phyloP scores from a whole-genome alignment of 1,140 invertebrate species.

The Penaeus japonicus region DNA sequence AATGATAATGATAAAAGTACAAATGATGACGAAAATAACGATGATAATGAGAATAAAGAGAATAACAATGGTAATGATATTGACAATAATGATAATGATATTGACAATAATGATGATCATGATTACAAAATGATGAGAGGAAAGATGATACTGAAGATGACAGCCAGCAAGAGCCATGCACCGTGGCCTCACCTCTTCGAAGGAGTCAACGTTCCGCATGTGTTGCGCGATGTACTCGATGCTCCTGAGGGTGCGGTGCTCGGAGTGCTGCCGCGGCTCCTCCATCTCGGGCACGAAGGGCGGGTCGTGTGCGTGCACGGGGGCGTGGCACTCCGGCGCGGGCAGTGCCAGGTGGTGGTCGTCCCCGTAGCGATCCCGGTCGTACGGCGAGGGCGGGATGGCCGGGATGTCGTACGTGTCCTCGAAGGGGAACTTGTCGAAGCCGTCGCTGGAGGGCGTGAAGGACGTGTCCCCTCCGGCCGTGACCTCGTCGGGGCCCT shows the following conservation, averaged over 20 bases:
- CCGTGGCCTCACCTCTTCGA: conserved; percentile 86
- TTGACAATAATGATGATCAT: background rate
- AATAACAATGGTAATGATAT: too few species aligned
- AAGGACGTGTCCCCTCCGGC: conserved; percentile 47
- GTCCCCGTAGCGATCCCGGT: conserved; percentile 57
- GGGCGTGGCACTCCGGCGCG: conserved; percentile 46
- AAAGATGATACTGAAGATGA: too few species aligned
- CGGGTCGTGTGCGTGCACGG: conserved; percentile 70
- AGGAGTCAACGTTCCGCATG: conserved; percentile 92
- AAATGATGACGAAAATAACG: too few species aligned
- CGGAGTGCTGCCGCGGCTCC: conserved; percentile 36
- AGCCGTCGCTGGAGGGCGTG: conserved; percentile 53
- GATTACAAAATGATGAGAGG: too few species aligned
- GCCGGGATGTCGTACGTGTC: conserved; percentile 57
- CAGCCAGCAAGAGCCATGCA: too few species aligned
- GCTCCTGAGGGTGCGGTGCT: conserved; percentile 83
- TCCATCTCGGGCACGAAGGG: conserved; percentile 63
- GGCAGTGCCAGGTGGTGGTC: conserved; percentile 62
- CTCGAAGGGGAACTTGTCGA: conserved; percentile 53
- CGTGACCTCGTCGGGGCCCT: conserved; percentile 40
- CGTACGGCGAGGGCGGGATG: conserved; percentile 56
- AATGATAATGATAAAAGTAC: too few species aligned
- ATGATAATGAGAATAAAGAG: too few species aligned
- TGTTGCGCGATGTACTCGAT: conserved; percentile 93
- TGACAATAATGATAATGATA: too few species aligned